Conservation (phyloP, 2,113 vertebrate genomes). For the Zingel zingel region DNA sequence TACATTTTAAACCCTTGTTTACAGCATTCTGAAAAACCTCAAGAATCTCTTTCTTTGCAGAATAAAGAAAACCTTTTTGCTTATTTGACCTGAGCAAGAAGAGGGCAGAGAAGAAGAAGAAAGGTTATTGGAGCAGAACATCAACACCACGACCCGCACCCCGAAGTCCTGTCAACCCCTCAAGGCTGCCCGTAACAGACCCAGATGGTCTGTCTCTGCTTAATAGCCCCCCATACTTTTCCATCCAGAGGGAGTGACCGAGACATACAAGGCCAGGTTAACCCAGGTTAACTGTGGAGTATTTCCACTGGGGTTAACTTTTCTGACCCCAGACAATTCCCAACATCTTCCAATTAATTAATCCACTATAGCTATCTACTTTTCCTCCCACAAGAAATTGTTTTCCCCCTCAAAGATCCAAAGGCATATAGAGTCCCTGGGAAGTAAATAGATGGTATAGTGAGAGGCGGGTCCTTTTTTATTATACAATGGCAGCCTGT, state of each 20-base stretch:
- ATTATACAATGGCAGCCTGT: conserved; percentile 29
- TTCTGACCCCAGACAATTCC: conserved; percentile 44
- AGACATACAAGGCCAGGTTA: conserved; percentile 54
- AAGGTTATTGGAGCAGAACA: conserved; percentile 32
- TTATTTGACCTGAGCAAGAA: conserved; percentile 34
- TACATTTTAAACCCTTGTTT: conserved; percentile 38
- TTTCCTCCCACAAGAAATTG: conserved; percentile 10
- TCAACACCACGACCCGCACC: neutral
- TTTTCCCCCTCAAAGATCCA: conserved; percentile 1
- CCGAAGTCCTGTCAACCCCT: conserved; percentile 24
- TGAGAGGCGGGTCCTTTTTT: neutral
- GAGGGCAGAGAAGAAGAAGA: neutral
- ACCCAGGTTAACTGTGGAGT: conserved; percentile 51
- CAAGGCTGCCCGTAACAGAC: conserved; percentile 41
- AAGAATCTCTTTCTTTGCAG: neutral
- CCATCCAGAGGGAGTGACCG: conserved; percentile 34
- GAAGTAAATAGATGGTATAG: conserved; percentile 44
- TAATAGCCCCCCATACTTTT: conserved; percentile 49
- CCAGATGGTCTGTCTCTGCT: conserved; percentile 52
- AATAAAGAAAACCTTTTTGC: conserved; percentile 8
- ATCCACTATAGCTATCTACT: conserved; percentile 34
- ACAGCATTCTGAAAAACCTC: conserved; percentile 6
- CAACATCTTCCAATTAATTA: conserved; percentile 52
- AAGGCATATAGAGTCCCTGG: conserved; percentile 9
- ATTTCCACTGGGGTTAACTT: conserved; percentile 61